phyloP scores from a whole-genome alignment of 2,797 vertebrate genomes.

The Sebastes taczanowskii region DNA sequence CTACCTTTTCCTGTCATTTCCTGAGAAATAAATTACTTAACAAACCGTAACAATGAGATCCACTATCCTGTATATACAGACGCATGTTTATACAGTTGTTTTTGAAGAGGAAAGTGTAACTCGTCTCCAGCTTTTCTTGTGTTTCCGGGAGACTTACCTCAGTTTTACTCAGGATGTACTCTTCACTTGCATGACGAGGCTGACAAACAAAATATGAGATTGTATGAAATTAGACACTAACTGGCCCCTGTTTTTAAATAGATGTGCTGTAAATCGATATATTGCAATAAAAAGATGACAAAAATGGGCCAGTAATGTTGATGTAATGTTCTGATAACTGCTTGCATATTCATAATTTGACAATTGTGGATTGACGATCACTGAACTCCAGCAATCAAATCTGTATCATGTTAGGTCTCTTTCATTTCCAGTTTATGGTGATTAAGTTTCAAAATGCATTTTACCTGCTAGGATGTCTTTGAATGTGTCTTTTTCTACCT shows the following conservation, averaged over 20 bases:
- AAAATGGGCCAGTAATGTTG: constrained; percentile 11
- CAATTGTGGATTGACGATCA: not conserved
- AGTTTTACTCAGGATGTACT: constrained; percentile 59
- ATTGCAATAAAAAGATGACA: constrained; percentile 11
- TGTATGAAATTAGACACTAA: constrained; percentile 12
- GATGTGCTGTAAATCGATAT: constrained; percentile 22
- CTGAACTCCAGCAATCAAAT: constrained; percentile 6
- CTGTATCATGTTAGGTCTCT: not conserved
- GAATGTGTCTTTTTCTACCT: constrained; percentile 29
- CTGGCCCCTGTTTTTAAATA: constrained; percentile 2
- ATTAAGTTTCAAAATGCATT: not conserved
- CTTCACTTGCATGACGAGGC: constrained; percentile 41
- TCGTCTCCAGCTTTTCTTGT: constrained; percentile 24
- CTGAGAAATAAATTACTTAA: not conserved
- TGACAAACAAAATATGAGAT: not conserved
- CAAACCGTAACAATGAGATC: not conserved
- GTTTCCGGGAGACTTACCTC: constrained; percentile 54
- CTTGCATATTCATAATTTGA: not conserved
- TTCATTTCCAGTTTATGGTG: not conserved
- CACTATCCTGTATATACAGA: not conserved
- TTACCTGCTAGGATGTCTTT: not conserved
- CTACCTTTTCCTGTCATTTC: not conserved
- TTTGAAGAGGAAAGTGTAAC: constrained; percentile 1
- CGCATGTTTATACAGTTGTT: constrained; percentile 30
- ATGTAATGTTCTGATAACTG: not conserved